These are phyloP conservation scores for Discoglossus pictus DNA, from an alignment of 2,797 vertebrate genomes.

Conservation along the genomic window DNA sequence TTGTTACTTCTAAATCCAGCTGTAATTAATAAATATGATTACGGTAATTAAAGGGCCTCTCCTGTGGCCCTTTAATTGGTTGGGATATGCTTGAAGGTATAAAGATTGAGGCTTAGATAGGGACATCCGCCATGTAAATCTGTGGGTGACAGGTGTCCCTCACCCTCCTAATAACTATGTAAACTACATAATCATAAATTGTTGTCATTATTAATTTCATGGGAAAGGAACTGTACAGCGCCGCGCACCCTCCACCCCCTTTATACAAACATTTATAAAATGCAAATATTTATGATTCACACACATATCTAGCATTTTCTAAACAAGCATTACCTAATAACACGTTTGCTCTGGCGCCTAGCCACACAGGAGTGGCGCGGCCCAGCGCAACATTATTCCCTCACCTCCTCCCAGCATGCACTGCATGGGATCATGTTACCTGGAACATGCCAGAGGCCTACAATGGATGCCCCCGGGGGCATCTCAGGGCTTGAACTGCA, in stretches of 20 bases:
- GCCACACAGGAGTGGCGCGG: constrained; percentile 45
- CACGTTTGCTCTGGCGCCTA: constrained; percentile 50
- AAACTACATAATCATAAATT: too few relatives aligned
- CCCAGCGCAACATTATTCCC: constrained; percentile 54
- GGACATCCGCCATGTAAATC: too few relatives aligned
- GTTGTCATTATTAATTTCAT: too few relatives aligned
- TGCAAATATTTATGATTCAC: constrained; percentile 55
- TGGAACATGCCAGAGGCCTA: background rate
- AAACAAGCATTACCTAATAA: constrained; percentile 51
- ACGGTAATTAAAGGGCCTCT: too few relatives aligned
- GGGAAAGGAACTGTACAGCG: constrained; percentile 50
- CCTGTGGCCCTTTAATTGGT: too few relatives aligned
- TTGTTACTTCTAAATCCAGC: too few relatives aligned
- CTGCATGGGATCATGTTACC: constrained; percentile 23
- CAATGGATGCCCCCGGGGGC: constrained; percentile 5
- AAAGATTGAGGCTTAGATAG: too few relatives aligned
- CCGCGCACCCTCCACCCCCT: constrained; percentile 38
- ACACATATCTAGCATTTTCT: constrained; percentile 49
- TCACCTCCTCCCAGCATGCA: constrained; percentile 24
- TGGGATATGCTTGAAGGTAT: too few relatives aligned
- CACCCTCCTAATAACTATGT: too few relatives aligned
- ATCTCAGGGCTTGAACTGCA: constrained; percentile 7
- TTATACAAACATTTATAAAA: constrained; percentile 49
- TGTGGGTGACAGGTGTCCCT: too few relatives aligned
- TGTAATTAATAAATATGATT: too few relatives aligned